These are phyloP conservation scores for Rhagonycha lutea DNA, from an alignment of 2,888 invertebrate genomes.

Conservation along the genomic window DNA sequence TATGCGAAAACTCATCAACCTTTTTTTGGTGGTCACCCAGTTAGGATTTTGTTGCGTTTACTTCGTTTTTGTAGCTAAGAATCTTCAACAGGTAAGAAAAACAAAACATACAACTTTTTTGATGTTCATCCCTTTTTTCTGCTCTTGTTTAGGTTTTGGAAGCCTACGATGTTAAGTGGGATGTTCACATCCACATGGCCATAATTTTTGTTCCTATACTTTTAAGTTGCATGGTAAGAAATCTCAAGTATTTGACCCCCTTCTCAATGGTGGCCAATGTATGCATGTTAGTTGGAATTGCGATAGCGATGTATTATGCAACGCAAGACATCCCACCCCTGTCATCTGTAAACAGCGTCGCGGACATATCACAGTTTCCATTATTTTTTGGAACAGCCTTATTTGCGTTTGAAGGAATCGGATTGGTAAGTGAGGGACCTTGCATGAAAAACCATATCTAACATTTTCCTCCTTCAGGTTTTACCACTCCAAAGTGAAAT, in stretches of 20 bases:
- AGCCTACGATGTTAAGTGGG: constrained; percentile 64
- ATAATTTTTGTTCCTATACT: constrained; percentile 74
- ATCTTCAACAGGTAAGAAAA: constrained; percentile 71
- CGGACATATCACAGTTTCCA: constrained; percentile 67
- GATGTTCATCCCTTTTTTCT: not conserved
- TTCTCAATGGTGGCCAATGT: constrained; percentile 79
- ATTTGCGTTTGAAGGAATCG: constrained; percentile 96
- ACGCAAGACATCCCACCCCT: constrained; percentile 72
- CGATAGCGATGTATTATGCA: constrained; percentile 79
- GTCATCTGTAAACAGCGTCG: constrained; percentile 63
- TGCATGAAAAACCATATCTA: not conserved
- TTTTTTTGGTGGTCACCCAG: constrained; percentile 93
- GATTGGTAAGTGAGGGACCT: constrained; percentile 64
- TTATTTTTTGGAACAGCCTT: constrained; percentile 95
- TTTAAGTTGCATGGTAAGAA: constrained; percentile 74
- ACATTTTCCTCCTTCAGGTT: constrained; percentile 62
- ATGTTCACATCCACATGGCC: constrained; percentile 75
- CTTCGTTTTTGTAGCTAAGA: constrained; percentile 91
- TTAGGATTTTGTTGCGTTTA: constrained; percentile 98
- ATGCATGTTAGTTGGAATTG: constrained; percentile 73
- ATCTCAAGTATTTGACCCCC: constrained; percentile 76
- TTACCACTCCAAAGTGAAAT: constrained; percentile 92
- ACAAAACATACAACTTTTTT: not conserved
- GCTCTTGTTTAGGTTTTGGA: constrained; percentile 66
- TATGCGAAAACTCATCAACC: constrained; percentile 76